Evolutionary conservation across 2,888 invertebrate genomes (phyloP).

Genomic region (Exephanes ischioxanthus): DNA sequence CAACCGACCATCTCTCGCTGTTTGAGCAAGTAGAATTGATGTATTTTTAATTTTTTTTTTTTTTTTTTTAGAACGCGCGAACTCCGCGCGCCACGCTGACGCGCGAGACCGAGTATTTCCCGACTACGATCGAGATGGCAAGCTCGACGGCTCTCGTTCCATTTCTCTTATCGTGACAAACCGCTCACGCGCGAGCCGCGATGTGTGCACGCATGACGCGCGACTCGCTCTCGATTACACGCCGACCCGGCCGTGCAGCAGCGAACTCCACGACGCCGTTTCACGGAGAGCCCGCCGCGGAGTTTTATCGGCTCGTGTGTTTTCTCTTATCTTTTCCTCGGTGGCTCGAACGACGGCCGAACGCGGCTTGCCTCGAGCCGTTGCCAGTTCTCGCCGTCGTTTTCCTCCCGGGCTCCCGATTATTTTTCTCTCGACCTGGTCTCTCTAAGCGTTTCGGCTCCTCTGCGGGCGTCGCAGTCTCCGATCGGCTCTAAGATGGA

Average conservation of each 20-base stretch:
- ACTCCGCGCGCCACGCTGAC: background rate
- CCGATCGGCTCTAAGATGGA: conserved; percentile 44
- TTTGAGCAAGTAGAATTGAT: background rate
- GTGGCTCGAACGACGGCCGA: conserved; percentile 34
- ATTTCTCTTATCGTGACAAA: conserved; percentile 64
- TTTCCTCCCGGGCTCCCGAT: background rate
- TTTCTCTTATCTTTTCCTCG: conserved; percentile 48
- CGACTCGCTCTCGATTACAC: conserved; percentile 41
- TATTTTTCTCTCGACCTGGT: conserved; percentile 1
- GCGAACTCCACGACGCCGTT: background rate
- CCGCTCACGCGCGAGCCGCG: conserved; percentile 13
- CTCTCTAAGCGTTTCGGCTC: conserved; percentile 7
- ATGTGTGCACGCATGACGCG: conserved; percentile 33
- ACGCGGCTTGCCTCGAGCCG: conserved; percentile 11
- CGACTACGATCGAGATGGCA: conserved; percentile 44
- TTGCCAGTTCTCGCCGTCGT: background rate
- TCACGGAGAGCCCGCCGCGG: background rate
- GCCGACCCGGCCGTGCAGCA: background rate
- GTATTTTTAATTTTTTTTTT: background rate
- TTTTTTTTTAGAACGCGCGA: background rate
- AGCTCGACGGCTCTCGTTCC: conserved; percentile 57
- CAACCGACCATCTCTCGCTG: conserved; percentile 3
- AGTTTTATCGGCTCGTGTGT: conserved; percentile 47
- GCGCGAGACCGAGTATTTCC: background rate
- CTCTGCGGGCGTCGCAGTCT: conserved; percentile 82